phyloP scores from a whole-genome alignment of 2,113 vertebrate genomes.

The Oryzias javanicus region DNA sequence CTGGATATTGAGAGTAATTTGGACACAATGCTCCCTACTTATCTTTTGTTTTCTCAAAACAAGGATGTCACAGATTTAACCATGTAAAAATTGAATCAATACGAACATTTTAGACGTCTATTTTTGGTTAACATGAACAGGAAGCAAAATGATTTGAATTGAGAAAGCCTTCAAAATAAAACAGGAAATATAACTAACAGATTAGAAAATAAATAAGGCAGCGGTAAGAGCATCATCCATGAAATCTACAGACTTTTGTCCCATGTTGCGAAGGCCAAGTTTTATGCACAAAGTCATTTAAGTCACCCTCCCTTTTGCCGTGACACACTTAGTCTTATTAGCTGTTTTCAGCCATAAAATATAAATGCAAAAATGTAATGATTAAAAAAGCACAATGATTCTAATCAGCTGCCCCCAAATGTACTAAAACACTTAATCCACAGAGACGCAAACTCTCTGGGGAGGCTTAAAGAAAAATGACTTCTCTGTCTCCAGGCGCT shows the following conservation, averaged over 20 bases:
- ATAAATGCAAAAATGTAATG: slow-evolving; percentile 76
- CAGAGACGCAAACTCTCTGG: slow-evolving; percentile 79
- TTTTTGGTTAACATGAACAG: too few relatives aligned
- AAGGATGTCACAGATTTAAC: too few relatives aligned
- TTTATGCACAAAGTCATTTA: slow-evolving; percentile 73
- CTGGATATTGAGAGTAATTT: too few relatives aligned
- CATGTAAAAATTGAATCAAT: too few relatives aligned
- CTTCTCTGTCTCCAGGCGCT: slow-evolving; percentile 83
- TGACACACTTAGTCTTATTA: slow-evolving; percentile 80
- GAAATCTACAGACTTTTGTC: slow-evolving; percentile 30
- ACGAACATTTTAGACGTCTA: too few relatives aligned
- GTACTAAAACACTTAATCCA: slow-evolving; percentile 84
- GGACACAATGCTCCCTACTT: too few relatives aligned
- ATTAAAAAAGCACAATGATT: slow-evolving; percentile 82
- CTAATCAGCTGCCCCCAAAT: slow-evolving; percentile 83
- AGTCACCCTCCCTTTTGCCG: slow-evolving; percentile 64
- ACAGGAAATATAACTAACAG: too few relatives aligned
- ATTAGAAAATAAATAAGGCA: too few relatives aligned
- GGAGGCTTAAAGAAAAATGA: slow-evolving; percentile 82
- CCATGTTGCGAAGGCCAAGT: slow-evolving; percentile 56
- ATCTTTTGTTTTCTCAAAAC: too few relatives aligned
- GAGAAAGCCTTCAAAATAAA: too few relatives aligned
- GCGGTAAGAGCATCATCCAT: slow-evolving; percentile 9
- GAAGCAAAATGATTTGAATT: too few relatives aligned
- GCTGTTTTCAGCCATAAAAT: slow-evolving; percentile 74